Base-by-base conservation (phyloP, 1,140 invertebrate species). In the Megathymus violae region DNA sequence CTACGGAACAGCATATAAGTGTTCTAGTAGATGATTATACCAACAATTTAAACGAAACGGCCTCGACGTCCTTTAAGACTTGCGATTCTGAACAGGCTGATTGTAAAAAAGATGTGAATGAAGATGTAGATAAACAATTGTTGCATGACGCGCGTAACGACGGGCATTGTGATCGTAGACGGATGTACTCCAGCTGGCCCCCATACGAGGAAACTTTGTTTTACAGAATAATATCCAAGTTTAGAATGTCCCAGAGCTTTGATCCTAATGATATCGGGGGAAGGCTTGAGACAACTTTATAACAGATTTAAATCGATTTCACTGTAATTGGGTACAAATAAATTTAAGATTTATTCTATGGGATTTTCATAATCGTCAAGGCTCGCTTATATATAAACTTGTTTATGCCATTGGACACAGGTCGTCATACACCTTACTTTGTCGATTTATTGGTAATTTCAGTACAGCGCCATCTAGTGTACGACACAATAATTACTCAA, bases 201-300 rank as follows among this genome's bases (percentile, higher is more conserved):
- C 88, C 88, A 0, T 92, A 87, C 50, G 92, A 93, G 61, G 82
- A 91, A 11, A 88, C 91, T 0, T 50, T 91, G n/a, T 85, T 92
- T 11, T 93, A 89, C 60, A 88, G 69, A 59, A 80, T 92, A 3
- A 74, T 92, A 13, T 88, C 87, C 0, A 80, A 85, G 27, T 91
- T 93, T 58, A 86, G 85, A 67, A 80, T 92, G 62, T 85, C 88
- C 0, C 82, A 91, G 10, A 91, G 90, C 68, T 89, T 91, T 40
- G 87, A 91, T 81, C 67, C 80, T 0, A 80, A 58, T 11, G 69
- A 73, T 40, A 44, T 74, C 19, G 51, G 13, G 1, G 47, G 25
- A 34, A 74, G 68, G 34, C 52, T 74, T 11, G 62, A 69, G 6
- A 70, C 59, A 22, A 69, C 43, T 31, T 36, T 67, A n/a, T 67